These are phyloP conservation scores for Caenorhabditis sp. DNA, from an alignment of 2,888 invertebrate species.

Conservation along the genomic window DNA sequence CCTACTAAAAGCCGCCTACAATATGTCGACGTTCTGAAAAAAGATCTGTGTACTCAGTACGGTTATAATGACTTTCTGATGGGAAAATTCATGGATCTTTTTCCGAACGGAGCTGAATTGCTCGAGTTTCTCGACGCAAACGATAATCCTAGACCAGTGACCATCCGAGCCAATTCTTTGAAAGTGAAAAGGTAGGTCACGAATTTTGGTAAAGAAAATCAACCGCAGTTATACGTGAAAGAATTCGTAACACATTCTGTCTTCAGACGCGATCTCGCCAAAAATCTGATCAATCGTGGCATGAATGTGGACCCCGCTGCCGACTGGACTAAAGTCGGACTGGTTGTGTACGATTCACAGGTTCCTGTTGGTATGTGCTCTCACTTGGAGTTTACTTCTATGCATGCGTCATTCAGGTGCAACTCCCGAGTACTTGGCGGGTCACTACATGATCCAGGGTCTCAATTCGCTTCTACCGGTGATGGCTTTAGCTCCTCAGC, in stretches of 20 bases:
- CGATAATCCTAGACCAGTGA: constrained; percentile 93
- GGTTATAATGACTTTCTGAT: constrained; percentile 97
- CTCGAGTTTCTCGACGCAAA: constrained; percentile 96
- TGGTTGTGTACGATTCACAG: constrained; percentile 94
- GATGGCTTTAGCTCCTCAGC: constrained; percentile 96
- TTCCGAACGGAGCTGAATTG: constrained; percentile 83
- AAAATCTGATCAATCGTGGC: constrained; percentile 93
- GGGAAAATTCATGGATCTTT: constrained; percentile 91
- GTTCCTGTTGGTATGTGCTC: constrained; percentile 91
- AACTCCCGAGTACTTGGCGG: constrained; percentile 98
- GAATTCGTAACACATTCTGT: no score
- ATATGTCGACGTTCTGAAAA: constrained; percentile 79
- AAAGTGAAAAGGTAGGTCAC: constrained; percentile 84
- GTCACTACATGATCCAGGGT: constrained; percentile 91
- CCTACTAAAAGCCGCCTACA: constrained; percentile 66
- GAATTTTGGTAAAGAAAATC: no score
- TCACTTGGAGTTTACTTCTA: no score
- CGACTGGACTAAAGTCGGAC: constrained; percentile 97
- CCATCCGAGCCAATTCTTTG: constrained; percentile 94
- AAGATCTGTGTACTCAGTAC: constrained; percentile 93
- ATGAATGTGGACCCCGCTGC: constrained; percentile 98
- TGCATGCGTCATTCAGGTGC: constrained; percentile 84
- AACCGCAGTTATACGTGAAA: no score
- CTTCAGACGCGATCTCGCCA: constrained; percentile 78
- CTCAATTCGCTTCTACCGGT: constrained; percentile 94